Percentiles rank a stretch among this genome's conserved stretches.
phyloP scores from a whole-genome alignment of 2,888 invertebrate genomes.

The Drosophila koepferae region DNA sequence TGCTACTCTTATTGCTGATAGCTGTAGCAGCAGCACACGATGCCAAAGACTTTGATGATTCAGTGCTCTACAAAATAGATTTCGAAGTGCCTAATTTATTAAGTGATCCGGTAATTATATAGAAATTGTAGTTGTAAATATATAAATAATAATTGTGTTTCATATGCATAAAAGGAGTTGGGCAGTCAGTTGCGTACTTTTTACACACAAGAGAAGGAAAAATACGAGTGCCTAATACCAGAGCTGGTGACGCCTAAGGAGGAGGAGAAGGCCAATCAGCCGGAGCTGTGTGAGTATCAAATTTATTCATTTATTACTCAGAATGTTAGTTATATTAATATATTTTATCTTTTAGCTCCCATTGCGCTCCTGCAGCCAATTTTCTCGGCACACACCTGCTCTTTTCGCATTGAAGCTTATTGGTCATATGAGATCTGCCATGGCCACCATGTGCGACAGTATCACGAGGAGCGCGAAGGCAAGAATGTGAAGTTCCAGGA shows the following conservation, averaged over 20 bases:
- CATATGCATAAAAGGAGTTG: conserved; percentile 55
- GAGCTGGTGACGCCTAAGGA: conserved; percentile 85
- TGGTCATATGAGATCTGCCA: conserved; percentile 99
- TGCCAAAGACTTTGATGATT: conserved; percentile 91
- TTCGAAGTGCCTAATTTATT: conserved; percentile 88
- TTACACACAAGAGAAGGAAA: conserved; percentile 91
- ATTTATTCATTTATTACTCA: neutral
- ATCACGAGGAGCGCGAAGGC: conserved; percentile 97
- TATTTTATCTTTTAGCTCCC: conserved; percentile 86
- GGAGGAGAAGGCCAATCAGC: conserved; percentile 81
- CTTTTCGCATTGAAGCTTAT: conserved; percentile 94
- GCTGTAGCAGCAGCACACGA: conserved; percentile 86
- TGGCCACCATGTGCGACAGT: conserved; percentile 95
- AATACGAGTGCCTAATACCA: conserved; percentile 93
- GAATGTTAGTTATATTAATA: neutral
- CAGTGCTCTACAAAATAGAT: conserved; percentile 91
- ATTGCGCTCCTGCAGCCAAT: conserved; percentile 91
- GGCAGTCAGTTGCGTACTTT: conserved; percentile 74
- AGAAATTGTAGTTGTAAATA: neutral
- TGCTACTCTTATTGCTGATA: conserved; percentile 37
- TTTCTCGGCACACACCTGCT: conserved; percentile 92
- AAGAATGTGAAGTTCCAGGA: conserved; percentile 93
- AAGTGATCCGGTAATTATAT: conserved; percentile 82
- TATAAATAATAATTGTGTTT: neutral
- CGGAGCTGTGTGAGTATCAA: conserved; percentile 73